Base-by-base conservation (phyloP, 2,797 vertebrate genomes). In the Cossypha caffra region DNA sequence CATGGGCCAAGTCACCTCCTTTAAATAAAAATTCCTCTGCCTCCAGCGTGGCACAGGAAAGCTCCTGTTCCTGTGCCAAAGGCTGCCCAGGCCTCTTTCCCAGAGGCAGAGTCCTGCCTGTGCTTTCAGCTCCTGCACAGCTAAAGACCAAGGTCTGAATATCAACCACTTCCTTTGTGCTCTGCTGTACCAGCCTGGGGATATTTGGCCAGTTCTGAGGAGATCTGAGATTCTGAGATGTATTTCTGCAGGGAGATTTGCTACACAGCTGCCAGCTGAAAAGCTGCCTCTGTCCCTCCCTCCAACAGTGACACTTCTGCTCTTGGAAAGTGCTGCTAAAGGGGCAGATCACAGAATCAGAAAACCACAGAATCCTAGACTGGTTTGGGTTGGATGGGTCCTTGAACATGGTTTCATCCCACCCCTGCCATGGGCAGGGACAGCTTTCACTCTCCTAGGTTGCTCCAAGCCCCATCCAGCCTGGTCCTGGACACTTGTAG, bases 361-460 rank as follows among this genome's bases (percentile, higher is more conserved):
- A 51, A 74, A 50, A 76, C 37, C 42, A 2, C 25, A 38, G 75
- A 31, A 66, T 61, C 25, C 20, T 43, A 33, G 57, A 40, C 10
- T 47, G 29, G 11, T 42, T 59, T 78, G 52, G 29, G 21, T 47
- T 90, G 45, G 66, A 72, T 4, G 18, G 21, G 15, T 35, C 33
- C 33, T 59, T 40, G 52, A 77, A 64, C 13, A 33, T 13, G 25
- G 31, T 23, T 18, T 52, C 2, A 15, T 59, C 7, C 16, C 21
- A 40, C 0, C 11, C 45, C 25, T 83, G 29, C 64, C 18, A 3
- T 28, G 15, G n/a, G 21, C 64, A 83, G 33, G 13, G 58, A 47
- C 72, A 52, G 9, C 9, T 84, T 9, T 26, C 21, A n/a, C 52
- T 29, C 0, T 0, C 5, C 26, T 52, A 59, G 18, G 33, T 0